phyloP scores from a whole-genome alignment of 92 coral and sea anemone genomes.

The Zoanthus sociatus region DNA sequence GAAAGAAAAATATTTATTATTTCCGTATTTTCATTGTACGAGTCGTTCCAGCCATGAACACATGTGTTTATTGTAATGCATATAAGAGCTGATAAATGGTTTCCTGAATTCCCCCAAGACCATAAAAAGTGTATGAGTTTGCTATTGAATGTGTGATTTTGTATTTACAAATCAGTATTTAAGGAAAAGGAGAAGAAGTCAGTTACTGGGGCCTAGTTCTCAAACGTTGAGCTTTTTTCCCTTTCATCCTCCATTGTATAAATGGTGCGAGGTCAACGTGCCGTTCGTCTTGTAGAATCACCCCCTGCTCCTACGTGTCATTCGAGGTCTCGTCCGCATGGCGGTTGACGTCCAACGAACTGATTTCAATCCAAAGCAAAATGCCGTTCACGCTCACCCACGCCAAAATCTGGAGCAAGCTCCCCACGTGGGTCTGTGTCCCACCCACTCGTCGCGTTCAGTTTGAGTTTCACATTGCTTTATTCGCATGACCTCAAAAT shows the following conservation, averaged over 20 bases:
- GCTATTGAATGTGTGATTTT: too few relatives aligned
- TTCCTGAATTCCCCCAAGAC: too few relatives aligned
- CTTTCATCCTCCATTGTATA: neutral
- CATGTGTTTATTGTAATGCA: too few relatives aligned
- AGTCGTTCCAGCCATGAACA: too few relatives aligned
- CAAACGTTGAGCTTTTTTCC: conserved; percentile 2
- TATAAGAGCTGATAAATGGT: too few relatives aligned
- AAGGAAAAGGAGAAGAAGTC: too few relatives aligned
- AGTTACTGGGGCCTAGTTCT: neutral
- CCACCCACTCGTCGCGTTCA: neutral
- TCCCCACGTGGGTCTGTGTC: neutral
- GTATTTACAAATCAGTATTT: too few relatives aligned
- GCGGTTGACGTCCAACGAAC: neutral
- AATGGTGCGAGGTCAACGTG: neutral
- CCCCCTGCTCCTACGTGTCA: neutral
- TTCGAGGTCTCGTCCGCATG: neutral
- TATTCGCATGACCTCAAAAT: too few relatives aligned
- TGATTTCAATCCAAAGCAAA: neutral
- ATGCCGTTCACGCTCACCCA: neutral
- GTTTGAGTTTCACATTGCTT: too few relatives aligned
- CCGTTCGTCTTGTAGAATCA: neutral
- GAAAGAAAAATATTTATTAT: too few relatives aligned
- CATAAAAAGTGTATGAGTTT: too few relatives aligned
- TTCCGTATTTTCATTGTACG: too few relatives aligned
- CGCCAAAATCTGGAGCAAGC: neutral